Evolutionary conservation across 2,797 vertebrate genomes (phyloP).

Genomic region (Eurystomus glaucurus): DNA sequence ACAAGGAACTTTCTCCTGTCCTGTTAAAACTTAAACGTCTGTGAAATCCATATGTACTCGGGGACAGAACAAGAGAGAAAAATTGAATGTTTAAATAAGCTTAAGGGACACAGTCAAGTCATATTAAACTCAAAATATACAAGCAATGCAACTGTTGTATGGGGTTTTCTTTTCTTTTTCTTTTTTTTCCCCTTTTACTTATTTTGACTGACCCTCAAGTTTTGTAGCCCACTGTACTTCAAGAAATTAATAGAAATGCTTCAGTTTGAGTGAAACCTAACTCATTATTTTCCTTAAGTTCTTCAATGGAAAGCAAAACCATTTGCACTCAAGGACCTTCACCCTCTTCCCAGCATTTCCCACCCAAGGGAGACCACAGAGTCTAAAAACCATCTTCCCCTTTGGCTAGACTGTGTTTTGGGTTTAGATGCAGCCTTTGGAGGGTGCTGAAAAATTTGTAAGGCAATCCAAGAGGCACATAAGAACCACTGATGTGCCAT

Average conservation of each 20-base stretch:
- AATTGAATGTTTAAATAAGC: constrained; percentile 65
- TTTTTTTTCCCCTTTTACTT: background rate
- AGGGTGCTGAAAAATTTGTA: background rate
- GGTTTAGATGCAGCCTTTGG: background rate
- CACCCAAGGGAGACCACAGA: background rate
- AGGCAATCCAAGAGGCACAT: background rate
- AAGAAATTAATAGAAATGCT: background rate
- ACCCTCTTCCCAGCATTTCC: background rate
- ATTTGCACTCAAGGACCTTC: background rate
- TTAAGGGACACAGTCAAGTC: constrained; percentile 25
- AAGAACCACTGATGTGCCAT: background rate
- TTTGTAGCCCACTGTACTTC: background rate
- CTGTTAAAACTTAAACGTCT: constrained; percentile 31
- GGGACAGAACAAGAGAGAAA: constrained; percentile 1
- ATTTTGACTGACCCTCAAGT: background rate
- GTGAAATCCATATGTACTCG: constrained; percentile 14
- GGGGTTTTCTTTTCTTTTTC: background rate
- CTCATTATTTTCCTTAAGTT: background rate
- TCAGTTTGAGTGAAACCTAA: background rate
- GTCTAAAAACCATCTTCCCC: background rate
- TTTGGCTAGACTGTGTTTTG: background rate
- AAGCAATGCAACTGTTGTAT: accelerated
- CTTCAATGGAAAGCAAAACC: background rate
- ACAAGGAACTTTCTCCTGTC: constrained; percentile 20
- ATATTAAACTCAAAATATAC: constrained; percentile 36